Percentiles rank a stretch among this genome's conserved stretches.
phyloP scores from a whole-genome alignment of 2,888 invertebrate species.

The Leptopilina myrica region DNA sequence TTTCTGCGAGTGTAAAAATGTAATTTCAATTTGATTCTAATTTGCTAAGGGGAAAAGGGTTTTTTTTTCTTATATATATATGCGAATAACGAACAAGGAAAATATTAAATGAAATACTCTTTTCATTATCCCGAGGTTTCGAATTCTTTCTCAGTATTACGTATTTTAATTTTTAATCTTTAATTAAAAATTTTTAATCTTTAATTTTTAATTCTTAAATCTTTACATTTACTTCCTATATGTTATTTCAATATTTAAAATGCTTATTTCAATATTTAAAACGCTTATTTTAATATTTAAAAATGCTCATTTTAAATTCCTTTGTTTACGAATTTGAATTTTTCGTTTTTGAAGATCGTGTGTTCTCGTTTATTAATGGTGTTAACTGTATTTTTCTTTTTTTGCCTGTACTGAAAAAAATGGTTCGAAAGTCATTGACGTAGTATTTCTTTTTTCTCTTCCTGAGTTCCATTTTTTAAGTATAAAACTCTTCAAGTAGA shows the following conservation, averaged over 20 bases:
- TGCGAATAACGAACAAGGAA: neutral
- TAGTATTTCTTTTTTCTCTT: neutral
- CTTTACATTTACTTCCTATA: no score
- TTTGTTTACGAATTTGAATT: neutral
- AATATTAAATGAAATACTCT: neutral
- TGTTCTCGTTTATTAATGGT: neutral
- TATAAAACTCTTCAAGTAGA: neutral
- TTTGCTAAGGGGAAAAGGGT: neutral
- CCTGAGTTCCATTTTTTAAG: constrained; percentile 3
- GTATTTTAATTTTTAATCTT: no score
- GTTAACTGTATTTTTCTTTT: constrained; percentile 4
- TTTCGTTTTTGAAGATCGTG: no score
- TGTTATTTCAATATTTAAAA: no score
- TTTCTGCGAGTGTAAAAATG: neutral
- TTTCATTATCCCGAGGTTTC: no score
- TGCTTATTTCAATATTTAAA: no score
- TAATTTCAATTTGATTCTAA: constrained; percentile 3
- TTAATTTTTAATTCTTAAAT: no score
- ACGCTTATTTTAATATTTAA: no score
- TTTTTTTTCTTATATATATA: neutral
- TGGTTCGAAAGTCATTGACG: constrained; percentile 14
- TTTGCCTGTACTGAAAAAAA: neutral
- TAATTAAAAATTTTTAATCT: no score
- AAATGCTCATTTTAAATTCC: neutral
- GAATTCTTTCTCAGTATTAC: no score